Conservation (phyloP, 2,888 invertebrate genomes). For the Synanthedon vespiformis region DNA sequence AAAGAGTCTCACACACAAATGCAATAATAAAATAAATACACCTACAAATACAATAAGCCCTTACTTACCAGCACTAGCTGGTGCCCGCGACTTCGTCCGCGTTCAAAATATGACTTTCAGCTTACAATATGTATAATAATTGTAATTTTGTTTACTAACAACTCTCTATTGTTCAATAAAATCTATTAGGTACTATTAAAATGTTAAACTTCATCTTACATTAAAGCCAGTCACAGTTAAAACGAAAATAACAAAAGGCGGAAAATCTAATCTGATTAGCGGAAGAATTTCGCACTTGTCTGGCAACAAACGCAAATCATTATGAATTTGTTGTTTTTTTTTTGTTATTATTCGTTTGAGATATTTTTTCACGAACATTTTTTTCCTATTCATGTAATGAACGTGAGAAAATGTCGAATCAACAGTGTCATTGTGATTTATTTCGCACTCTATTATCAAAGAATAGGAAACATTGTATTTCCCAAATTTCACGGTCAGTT, state of each 20-base stretch:
- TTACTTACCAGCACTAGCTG: too few species aligned
- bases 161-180: too few species aligned
- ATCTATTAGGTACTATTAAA: too few species aligned
- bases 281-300: slow-evolving; percentile 9
- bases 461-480: neutral
- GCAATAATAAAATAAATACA: too few species aligned
- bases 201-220: too few species aligned
- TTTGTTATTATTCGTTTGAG: slow-evolving; percentile 7
- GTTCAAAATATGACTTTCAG: too few species aligned
- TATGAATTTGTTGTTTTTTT: slow-evolving; percentile 1
- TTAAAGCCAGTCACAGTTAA: too few species aligned
- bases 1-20: too few species aligned
- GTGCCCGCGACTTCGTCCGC: too few species aligned
- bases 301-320: slow-evolving; percentile 22
- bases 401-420: slow-evolving; percentile 28
- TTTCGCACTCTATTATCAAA: neutral
- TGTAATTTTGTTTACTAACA: too few species aligned
- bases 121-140: too few species aligned
- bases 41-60: too few species aligned
- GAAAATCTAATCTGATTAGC: slow-evolving; percentile 27
- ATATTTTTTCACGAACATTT: slow-evolving; percentile 8
- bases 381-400: slow-evolving; percentile 13
- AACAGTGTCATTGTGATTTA: slow-evolving; percentile 1
- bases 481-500: neutral
- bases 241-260: neutral